Conservation (phyloP, 1,140 invertebrate genomes). For the Apis cerana region DNA sequence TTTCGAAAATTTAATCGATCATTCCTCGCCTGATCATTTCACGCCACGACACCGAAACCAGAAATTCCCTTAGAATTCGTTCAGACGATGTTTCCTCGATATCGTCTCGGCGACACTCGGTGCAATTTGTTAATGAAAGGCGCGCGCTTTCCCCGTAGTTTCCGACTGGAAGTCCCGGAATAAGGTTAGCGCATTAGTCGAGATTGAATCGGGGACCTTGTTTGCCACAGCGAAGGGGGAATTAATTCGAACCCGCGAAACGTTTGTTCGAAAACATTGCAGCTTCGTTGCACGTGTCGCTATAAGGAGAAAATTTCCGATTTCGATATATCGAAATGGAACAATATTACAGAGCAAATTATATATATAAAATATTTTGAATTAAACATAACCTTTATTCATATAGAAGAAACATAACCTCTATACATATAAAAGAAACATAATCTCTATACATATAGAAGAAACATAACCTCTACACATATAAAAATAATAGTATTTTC, state of each 20-base stretch:
- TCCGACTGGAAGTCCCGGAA: background rate
- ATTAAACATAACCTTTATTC: too few relatives aligned
- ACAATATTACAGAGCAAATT: too few relatives aligned
- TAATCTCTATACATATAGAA: too few relatives aligned
- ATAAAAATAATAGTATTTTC: too few relatives aligned
- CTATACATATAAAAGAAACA: too few relatives aligned
- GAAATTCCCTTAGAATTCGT: background rate
- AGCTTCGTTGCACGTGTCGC: background rate
- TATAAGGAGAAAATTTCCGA: background rate
- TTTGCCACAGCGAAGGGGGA: background rate
- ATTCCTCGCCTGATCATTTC: too few relatives aligned
- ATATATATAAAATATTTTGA: too few relatives aligned
- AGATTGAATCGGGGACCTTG: constrained; percentile 26
- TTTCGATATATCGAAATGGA: too few relatives aligned
- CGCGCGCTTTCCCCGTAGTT: background rate
- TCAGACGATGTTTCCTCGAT: background rate
- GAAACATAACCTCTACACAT: too few relatives aligned
- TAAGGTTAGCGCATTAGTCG: constrained; percentile 30
- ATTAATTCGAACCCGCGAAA: constrained; percentile 11
- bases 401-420: too few relatives aligned
- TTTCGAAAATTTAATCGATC: too few relatives aligned
- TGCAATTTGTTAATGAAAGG: constrained; percentile 36
- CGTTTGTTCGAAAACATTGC: background rate
- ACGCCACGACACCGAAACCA: background rate
- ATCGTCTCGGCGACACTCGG: background rate